Evolutionary conservation across 2,888 invertebrate species (phyloP).

Genomic region (Eupithecia tripunctaria): DNA sequence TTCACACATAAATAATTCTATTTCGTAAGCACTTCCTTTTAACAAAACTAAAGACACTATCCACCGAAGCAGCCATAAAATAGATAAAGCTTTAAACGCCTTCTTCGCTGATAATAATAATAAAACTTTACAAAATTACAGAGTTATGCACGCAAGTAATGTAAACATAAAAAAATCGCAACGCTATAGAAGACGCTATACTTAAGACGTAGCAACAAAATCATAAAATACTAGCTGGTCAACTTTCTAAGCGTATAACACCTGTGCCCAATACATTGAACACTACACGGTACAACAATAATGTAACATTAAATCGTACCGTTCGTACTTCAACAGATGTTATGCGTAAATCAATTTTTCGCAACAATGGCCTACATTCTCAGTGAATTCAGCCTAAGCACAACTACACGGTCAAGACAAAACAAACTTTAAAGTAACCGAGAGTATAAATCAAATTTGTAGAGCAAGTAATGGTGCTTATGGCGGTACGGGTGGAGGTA

Average conservation of each 20-base stretch:
- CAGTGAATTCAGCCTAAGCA: constrained; percentile 40
- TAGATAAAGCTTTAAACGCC: neutral
- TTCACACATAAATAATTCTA: constrained; percentile 37
- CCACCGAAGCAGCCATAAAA: constrained; percentile 15
- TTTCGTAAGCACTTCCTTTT: constrained; percentile 40
- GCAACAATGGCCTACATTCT: constrained; percentile 68
- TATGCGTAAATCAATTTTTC: constrained; percentile 83
- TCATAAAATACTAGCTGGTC: constrained; percentile 44
- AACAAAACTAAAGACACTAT: constrained; percentile 23
- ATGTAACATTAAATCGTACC: constrained; percentile 59
- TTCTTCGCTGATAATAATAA: neutral
- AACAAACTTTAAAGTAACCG: constrained; percentile 38
- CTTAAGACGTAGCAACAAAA: constrained; percentile 29
- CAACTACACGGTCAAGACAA: constrained; percentile 25
- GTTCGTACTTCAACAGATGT: constrained; percentile 70
- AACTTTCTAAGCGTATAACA: constrained; percentile 46
- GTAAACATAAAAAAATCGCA: neutral
- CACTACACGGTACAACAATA: constrained; percentile 57
- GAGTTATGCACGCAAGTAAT: neutral
- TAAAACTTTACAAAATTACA: neutral
- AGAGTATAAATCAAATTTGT: constrained; percentile 41
- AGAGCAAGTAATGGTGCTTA: constrained; percentile 33
- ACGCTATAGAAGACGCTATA: constrained; percentile 16
- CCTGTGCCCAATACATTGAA: constrained; percentile 51
- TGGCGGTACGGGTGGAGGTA: constrained; percentile 33